These are phyloP conservation scores for Trichosurus vulpecula DNA, from an alignment of 2,797 vertebrate genomes.

Conservation along the genomic window DNA sequence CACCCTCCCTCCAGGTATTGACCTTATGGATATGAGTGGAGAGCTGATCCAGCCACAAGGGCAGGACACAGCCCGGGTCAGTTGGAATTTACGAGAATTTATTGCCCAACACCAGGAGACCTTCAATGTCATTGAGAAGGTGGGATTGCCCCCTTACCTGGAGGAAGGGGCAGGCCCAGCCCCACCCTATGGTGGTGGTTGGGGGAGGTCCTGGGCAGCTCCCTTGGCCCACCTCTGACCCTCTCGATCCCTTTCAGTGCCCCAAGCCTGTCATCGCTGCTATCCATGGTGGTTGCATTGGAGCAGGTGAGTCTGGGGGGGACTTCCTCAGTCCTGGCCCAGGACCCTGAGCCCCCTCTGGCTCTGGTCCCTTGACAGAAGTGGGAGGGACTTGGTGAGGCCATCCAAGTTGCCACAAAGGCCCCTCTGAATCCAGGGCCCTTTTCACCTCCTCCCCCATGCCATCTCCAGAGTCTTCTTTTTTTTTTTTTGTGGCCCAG, in stretches of 20 bases:
- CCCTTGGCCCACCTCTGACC: neutral
- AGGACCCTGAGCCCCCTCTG: neutral
- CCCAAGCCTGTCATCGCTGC: conserved; percentile 92
- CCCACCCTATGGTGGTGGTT: neutral
- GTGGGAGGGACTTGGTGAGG: neutral
- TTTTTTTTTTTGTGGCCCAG: neutral
- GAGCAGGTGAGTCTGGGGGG: conserved; percentile 86
- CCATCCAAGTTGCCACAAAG: no score
- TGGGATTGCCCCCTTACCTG: conserved; percentile 57
- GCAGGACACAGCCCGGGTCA: conserved; percentile 86
- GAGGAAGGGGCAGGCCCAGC: neutral
- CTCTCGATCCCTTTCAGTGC: conserved; percentile 84
- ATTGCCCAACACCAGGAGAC: conserved; percentile 89
- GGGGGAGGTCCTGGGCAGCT: no score
- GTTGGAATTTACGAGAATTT: conserved; percentile 86
- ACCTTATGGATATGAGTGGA: conserved; percentile 87
- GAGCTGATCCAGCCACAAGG: conserved; percentile 83
- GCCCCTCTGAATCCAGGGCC: neutral
- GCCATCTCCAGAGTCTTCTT: fast-evolving
- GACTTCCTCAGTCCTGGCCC: neutral
- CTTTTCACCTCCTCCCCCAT: no score
- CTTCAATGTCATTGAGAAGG: conserved; percentile 92
- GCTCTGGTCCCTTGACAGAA: neutral
- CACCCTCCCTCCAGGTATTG: conserved; percentile 85
- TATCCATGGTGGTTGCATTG: conserved; percentile 90